Conservation (phyloP, 2,113 vertebrate species). For the Phrynosoma blainvillii region DNA sequence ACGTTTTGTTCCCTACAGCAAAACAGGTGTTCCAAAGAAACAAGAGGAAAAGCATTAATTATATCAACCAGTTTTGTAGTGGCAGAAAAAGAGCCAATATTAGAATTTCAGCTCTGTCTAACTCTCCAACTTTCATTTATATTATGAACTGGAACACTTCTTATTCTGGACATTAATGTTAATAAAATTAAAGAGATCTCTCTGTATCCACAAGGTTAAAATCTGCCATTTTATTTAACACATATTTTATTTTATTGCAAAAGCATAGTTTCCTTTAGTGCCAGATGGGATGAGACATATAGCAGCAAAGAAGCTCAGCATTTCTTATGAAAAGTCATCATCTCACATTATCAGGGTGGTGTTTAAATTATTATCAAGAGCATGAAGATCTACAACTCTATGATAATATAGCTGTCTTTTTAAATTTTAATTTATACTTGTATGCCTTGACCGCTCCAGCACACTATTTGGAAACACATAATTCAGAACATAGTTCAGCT, state of each 20-base stretch:
- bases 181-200: not conserved
- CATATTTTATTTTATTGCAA: not conserved
- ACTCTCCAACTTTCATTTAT: conserved; percentile 39
- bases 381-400: not conserved
- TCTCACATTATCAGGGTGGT: not conserved
- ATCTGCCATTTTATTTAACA: not conserved
- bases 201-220: conserved; percentile 19
- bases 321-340: not conserved
- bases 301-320: not conserved
- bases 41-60: conserved; percentile 66
- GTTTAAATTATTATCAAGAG: not conserved
- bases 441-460: too few species aligned
- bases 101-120: conserved; percentile 46
- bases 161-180: conserved; percentile 4
- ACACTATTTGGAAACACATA: not conserved
- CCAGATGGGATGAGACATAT: not conserved
- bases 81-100: conserved; percentile 60
- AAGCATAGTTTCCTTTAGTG: not conserved
- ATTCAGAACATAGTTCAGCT: not conserved
- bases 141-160: conserved; percentile 9
- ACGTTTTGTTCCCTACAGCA: conserved; percentile 73
- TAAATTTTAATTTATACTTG: too few species aligned
- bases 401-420: not conserved
- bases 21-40: conserved; percentile 71
- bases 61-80: conserved; percentile 53